These are phyloP conservation scores for Cebus imitator DNA, from an alignment of 2,113 vertebrate species.

Conservation along the genomic window DNA sequence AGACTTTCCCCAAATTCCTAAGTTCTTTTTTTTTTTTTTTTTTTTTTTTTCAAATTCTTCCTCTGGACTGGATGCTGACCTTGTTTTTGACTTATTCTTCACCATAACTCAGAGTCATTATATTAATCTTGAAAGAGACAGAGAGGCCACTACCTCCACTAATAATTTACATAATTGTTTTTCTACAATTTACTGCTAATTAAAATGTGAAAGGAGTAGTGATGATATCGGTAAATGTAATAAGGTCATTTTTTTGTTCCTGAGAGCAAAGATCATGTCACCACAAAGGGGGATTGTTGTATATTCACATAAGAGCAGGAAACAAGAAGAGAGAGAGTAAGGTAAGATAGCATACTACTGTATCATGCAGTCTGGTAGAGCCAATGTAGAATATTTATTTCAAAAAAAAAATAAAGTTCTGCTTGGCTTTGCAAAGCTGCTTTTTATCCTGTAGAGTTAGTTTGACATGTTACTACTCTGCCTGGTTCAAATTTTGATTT, in stretches of 20 bases:
- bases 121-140: conserved; percentile 1
- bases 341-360: not conserved
- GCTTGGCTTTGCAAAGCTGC: not conserved
- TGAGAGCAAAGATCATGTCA: conserved; percentile 9
- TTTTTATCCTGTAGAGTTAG: not conserved
- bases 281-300: not conserved
- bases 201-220: conserved; percentile 49
- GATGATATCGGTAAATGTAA: not conserved
- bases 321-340: not conserved
- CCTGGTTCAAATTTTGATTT: conserved; percentile 1
- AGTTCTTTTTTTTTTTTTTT: not conserved
- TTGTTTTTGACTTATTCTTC: conserved; percentile 34
- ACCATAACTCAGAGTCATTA: not conserved
- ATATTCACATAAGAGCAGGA: not conserved
- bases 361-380: not conserved
- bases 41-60: not conserved
- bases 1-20: not conserved
- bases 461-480: not conserved
- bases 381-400: not conserved
- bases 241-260: conserved; percentile 33
- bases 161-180: conserved; percentile 43
- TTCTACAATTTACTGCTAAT: conserved; percentile 31
- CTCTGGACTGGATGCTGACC: not conserved
- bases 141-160: not conserved
- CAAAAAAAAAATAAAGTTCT: not conserved